A percentile compares a stretch with the other conserved stretches of the same genome.
Conservation (phyloP, 2,113 vertebrate species). For the Mustela nigripes region DNA sequence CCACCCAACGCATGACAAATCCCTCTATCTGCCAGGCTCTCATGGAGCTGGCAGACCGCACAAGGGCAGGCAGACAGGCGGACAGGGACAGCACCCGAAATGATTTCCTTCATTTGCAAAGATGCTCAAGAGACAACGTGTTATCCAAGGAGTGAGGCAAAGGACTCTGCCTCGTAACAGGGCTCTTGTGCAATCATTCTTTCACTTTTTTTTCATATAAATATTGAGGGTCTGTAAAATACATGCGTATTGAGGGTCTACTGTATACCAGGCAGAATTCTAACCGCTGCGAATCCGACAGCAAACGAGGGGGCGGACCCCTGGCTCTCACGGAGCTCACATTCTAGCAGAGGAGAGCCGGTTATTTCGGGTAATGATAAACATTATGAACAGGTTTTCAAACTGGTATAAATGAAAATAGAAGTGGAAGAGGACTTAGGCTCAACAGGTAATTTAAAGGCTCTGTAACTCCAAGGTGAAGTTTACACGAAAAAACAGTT, state of each 20-base stretch:
- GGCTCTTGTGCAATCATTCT: not conserved
- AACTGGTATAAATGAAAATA: not conserved
- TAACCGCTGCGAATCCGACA: not conserved
- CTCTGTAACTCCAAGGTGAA: not conserved
- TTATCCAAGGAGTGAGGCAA: not conserved
- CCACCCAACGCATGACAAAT: not conserved
- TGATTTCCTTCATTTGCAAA: constrained; percentile 39
- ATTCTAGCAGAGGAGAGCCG: not conserved
- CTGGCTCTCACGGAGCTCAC: not conserved
- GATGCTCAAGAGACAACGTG: constrained; percentile 41
- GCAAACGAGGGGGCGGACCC: not conserved
- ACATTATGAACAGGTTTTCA: not conserved
- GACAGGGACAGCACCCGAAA: not conserved
- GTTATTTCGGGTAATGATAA: constrained; percentile 6
- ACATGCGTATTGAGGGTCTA: not conserved
- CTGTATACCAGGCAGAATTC: not conserved
- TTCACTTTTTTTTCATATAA: not conserved
- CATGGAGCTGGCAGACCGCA: not conserved
- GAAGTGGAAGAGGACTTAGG: not conserved
- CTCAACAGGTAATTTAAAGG: not conserved
- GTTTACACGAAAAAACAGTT: constrained; percentile 5
- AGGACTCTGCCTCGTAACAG: not conserved
- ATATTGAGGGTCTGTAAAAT: not conserved
- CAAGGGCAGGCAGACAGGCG: not conserved
- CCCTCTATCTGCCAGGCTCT: not conserved